Evolutionary conservation across 2,888 invertebrate genomes (phyloP), one percentile per base, ranked within the genome.

Genomic region (Apotomis betuletana): DNA sequence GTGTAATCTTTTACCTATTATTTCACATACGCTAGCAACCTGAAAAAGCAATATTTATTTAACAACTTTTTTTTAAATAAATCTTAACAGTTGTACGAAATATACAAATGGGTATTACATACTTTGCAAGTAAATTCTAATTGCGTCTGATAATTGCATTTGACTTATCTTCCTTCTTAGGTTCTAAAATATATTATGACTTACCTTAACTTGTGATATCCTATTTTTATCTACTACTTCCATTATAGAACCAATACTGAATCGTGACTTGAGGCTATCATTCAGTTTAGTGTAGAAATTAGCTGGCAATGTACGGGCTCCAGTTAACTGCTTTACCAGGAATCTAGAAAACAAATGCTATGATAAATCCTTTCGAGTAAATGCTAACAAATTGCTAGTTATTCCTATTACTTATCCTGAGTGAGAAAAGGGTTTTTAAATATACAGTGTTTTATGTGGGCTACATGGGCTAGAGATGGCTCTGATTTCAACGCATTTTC

Each of bases 141-240:
- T 27, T 27, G 27, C 27, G 27, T 27, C 27, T 27, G 27, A 27
- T 27, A 2, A 27, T 27, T 27, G 27, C 27, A 27, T 27, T 27
- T 27, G 2, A 27, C 27, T 27, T 27, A 1, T 27, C 27, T 27
- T 27, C 27, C 27, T 27, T 27, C 27, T 27, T 27, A 27, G 27
- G 27, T 27, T 27, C 27, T 27, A 27, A 27, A 27, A 27, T 27
- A 27, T 41, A 41, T 41, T 41, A 41, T 4, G 41, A 41, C 75
- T 69, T 74, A 92, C 92, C 88, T 96, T 96, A 77, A 98, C 97
- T 91, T 98, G 97, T 13, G 98, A 98, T 82, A 99, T 98, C 80
- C 98, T 95, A 93, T 97, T 98, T 89, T 99, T 99, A 90, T 99
- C 98, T 0, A 99, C 98, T 61, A 99, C 98, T 94, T 99, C 99